These are phyloP conservation scores for Mesorhabditis spiculigera DNA, from an alignment of 2,888 invertebrate genomes.

Conservation along the genomic window DNA sequence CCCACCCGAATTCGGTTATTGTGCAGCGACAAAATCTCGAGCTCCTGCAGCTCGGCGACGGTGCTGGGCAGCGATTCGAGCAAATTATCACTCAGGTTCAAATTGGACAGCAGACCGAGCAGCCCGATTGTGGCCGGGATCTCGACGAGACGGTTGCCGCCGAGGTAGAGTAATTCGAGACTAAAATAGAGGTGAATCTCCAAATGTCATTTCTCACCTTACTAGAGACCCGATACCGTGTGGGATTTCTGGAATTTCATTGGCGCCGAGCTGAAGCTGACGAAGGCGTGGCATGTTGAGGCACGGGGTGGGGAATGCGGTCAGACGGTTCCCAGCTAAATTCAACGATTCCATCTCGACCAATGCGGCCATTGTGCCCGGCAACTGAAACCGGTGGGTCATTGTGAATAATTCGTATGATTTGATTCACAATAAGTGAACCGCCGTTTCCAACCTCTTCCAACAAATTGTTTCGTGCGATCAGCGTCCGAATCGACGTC, in stretches of 20 bases:
- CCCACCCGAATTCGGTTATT: slow-evolving; percentile 76
- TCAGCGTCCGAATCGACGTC: slow-evolving; percentile 70
- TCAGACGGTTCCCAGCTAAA: slow-evolving; percentile 83
- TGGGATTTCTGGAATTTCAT: slow-evolving; percentile 76
- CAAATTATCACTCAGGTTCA: slow-evolving; percentile 85
- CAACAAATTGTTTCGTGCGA: slow-evolving; percentile 83
- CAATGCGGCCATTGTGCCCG: not conserved
- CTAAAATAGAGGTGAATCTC: slow-evolving; percentile 62
- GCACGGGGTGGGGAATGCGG: slow-evolving; percentile 79
- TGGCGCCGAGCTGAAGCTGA: slow-evolving; percentile 85
- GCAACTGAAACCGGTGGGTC: not conserved
- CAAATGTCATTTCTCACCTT: not conserved
- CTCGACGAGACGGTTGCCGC: slow-evolving; percentile 81
- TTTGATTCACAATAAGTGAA: not conserved
- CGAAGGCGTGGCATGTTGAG: slow-evolving; percentile 74
- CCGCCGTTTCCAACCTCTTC: slow-evolving; percentile 61
- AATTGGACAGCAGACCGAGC: slow-evolving; percentile 75
- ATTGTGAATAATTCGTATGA: not conserved
- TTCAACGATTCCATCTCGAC: slow-evolving; percentile 79
- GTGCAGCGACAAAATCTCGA: slow-evolving; percentile 83
- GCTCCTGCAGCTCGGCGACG: slow-evolving; percentile 79
- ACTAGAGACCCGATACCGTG: slow-evolving; percentile 60
- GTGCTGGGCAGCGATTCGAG: slow-evolving; percentile 85
- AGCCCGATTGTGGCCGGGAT: slow-evolving; percentile 83
- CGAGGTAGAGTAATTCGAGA: slow-evolving; percentile 83